These are phyloP conservation scores for Microcebus tavaratra DNA, from an alignment of 2,113 vertebrate genomes.

Conservation along the genomic window DNA sequence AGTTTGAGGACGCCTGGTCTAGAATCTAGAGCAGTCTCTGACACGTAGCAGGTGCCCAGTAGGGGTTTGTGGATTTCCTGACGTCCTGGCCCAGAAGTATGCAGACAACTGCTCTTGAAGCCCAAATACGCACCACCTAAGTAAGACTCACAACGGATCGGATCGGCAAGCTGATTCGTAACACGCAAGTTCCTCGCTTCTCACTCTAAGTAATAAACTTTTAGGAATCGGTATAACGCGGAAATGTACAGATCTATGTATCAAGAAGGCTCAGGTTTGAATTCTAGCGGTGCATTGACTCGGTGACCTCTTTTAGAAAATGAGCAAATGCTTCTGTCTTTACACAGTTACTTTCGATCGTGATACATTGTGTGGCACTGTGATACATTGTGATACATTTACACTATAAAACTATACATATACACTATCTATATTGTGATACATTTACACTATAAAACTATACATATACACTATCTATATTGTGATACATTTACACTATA, in stretches of 20 bases:
- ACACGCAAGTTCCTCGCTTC: neutral
- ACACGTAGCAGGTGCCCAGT: neutral
- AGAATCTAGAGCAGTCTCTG: neutral
- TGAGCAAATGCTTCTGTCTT: neutral
- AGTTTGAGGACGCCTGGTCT: too few species aligned
- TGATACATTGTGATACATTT: too few species aligned
- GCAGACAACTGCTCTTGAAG: neutral
- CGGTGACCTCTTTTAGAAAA: neutral
- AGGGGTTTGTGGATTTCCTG: neutral
- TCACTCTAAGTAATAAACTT: neutral
- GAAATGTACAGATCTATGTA: neutral
- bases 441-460: too few species aligned
- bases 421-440: too few species aligned
- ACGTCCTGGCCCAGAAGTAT: neutral
- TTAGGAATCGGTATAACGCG: neutral
- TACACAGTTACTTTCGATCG: neutral
- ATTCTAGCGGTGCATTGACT: neutral
- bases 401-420: too few species aligned
- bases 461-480: too few species aligned
- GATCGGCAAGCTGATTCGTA: neutral
- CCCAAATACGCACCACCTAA: neutral
- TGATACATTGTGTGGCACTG: too few species aligned
- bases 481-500: too few species aligned
- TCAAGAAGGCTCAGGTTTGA: neutral
- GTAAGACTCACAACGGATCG: neutral